Conservation (phyloP, 2,797 vertebrate species). For the Peromyscus nudipes region DNA sequence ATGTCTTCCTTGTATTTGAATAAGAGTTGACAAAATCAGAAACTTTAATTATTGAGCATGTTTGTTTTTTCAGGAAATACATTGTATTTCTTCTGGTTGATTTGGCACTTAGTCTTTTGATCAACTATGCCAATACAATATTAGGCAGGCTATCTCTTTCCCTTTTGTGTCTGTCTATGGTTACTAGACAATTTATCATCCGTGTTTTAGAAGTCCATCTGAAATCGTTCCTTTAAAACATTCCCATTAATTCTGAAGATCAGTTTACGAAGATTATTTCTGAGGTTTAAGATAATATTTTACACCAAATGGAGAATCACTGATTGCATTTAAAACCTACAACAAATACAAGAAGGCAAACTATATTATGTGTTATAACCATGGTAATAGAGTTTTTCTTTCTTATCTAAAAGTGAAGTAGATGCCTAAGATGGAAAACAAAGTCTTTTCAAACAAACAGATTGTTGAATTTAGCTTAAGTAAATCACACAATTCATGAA, state of each 20-base stretch:
- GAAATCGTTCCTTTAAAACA: slow-evolving; percentile 66
- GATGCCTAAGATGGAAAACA: slow-evolving; percentile 31
- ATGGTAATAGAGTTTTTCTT: not conserved
- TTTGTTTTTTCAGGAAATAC: slow-evolving; percentile 51
- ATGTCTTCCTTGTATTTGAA: not conserved
- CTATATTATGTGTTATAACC: not conserved
- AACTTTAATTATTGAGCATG: slow-evolving; percentile 20
- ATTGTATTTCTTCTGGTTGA: slow-evolving; percentile 45
- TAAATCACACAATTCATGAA: slow-evolving; percentile 44
- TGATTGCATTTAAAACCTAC: slow-evolving; percentile 62
- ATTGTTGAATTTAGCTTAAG: slow-evolving; percentile 49
- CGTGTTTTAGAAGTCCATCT: slow-evolving; percentile 68
- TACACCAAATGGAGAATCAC: slow-evolving; percentile 37
- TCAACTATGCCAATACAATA: slow-evolving; percentile 42
- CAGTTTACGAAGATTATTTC: slow-evolving; percentile 64
- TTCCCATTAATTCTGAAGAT: slow-evolving; percentile 70
- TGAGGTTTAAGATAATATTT: slow-evolving; percentile 57
- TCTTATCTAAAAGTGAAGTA: slow-evolving; percentile 63
- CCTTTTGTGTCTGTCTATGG: not conserved
- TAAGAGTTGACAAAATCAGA: slow-evolving; percentile 57
- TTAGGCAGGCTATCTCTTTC: not conserved
- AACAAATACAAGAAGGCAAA: slow-evolving; percentile 23
- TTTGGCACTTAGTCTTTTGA: slow-evolving; percentile 41
- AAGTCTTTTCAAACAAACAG: slow-evolving; percentile 57
- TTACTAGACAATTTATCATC: slow-evolving; percentile 67